Evolutionary conservation across 2,113 vertebrate genomes (phyloP), one percentile per base, ranked within the genome.

Genomic region (Falco punctatus): DNA sequence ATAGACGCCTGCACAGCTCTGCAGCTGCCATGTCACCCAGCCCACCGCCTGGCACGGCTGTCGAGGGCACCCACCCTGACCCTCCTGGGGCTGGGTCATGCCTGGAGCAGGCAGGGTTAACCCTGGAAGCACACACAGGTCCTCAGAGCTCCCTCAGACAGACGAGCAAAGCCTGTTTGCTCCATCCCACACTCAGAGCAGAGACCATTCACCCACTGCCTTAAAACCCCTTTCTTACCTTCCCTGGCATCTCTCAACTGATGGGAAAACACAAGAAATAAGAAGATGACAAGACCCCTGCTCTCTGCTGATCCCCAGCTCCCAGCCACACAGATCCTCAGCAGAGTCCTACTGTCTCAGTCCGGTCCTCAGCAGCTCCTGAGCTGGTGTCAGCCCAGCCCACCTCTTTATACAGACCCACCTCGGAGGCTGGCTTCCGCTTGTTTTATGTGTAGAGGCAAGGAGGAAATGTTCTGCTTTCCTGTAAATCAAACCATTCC

Each of bases 391-490:
- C 48, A 35, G 19, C 30, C 11, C 46, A 10, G 1, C 4, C 21
- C 24, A 46, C 5, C 17, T 5, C 2, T 21, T 42, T 14, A 18
- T 18, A 20, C 3, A 11, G 14, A 3, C 3, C 2, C 22, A 2
- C 38, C 8, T 3, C 2, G 8, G 2, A 3, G 5, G 2, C 0
- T 21, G 3, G 21, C 3, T 17, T 11, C 15, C 30, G 3, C 11
- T 24, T 7, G 1, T 2, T 5, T 0, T 38, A 38, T 38, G 38
- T 38, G 38, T 38, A 38, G 38, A 38, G 38, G 42, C 42, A 42
- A 42, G 42, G 6, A 16, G 10, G 8, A 15, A 13, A 15, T 0
- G 4, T 23, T 11, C 23, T 1, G 4, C 2, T 3, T 90, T 77
- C 15, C 48, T 3, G 23, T 71, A 62, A 81, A 54, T 48, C 28